Base-by-base conservation (phyloP, 2,797 vertebrate genomes). In the Muscicapa striata region DNA sequence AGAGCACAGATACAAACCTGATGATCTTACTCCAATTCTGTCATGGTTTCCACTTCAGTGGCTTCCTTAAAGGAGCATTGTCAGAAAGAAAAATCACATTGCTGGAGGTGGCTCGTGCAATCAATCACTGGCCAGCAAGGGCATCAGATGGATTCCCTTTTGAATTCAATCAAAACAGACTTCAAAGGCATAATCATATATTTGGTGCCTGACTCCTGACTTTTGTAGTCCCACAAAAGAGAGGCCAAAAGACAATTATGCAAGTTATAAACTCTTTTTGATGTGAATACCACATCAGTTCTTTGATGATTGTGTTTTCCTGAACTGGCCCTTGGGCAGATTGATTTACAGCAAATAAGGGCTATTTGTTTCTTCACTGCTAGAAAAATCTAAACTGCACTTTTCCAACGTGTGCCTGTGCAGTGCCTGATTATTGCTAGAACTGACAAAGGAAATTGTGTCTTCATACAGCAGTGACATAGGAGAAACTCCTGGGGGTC, bases 11-110 rank as follows among this genome's bases (percentile, higher is more conserved):
- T 62, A 57, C 51, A 73, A 89, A 88, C 66, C 76, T 70, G 87
- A 86, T 91, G 92, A 78, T 90, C 66, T 88, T 70, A 45, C 69
- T 63, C 30, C 0, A 5, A 15, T 85, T 87, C 93, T 76, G 82
- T 51, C 1, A 2, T 67, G 40, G 29, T 83, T 95, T 95, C 79
- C 0, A 3, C 79, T 88, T 73, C 84, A 69, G 67, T 59, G 76
- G 22, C 51, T 93, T 87, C 82, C 74, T 86, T 94, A 84, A 85
- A 89, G 91, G 76, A 48, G 27, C 48, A 7, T 51, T 95, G 91
- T 92, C 95, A 93, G 79, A 45, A 95, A 95, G 96, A 95, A 93
- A 88, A 96, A 97, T 96, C 84, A 36, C 76, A 7, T 32, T 57
- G 69, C 82, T 81, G 82, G 17, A 51, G 84, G 63, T 64, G 77